A percentile compares a stretch with the other conserved stretches of the same genome.
Evolutionary conservation across 2,888 invertebrate species (phyloP).

Genomic region (Myopa tessellatipennis): DNA sequence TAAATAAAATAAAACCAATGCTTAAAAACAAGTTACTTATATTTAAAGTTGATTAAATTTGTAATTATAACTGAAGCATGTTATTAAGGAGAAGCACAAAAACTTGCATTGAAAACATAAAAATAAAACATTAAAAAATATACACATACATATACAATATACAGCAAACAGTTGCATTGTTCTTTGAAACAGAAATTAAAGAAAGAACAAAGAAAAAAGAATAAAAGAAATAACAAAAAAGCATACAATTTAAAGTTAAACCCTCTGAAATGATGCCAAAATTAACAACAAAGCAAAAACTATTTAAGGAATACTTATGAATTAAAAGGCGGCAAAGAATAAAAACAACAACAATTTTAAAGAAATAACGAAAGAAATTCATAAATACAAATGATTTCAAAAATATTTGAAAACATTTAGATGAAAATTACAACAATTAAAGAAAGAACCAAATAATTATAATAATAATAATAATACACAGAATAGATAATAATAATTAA

Average conservation of each 20-base stretch:
- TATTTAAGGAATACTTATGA: not conserved
- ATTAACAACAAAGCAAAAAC: not conserved
- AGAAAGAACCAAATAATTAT: not conserved
- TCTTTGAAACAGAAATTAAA: not conserved
- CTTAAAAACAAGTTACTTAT: constrained; percentile 19
- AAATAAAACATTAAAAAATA: not conserved
- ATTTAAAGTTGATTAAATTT: not conserved
- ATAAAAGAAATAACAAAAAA: not conserved
- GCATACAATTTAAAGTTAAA: not conserved
- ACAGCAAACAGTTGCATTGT: not conserved
- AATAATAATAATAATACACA: too few species aligned
- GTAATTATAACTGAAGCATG: not conserved
- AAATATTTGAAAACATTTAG: too few species aligned
- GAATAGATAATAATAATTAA: not conserved
- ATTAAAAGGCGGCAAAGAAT: not conserved
- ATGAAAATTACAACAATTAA: too few species aligned
- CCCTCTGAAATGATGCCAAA: constrained; percentile 8
- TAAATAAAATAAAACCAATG: constrained; percentile 11
- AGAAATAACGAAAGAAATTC: not conserved
- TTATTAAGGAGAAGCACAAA: not conserved
- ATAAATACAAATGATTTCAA: too few species aligned
- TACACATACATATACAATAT: not conserved
- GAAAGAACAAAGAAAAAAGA: not conserved
- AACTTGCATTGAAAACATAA: not conserved
- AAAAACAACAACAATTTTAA: not conserved